These are phyloP conservation scores for Cydia amplana DNA, from an alignment of 1,140 invertebrate species.

Conservation along the genomic window DNA sequence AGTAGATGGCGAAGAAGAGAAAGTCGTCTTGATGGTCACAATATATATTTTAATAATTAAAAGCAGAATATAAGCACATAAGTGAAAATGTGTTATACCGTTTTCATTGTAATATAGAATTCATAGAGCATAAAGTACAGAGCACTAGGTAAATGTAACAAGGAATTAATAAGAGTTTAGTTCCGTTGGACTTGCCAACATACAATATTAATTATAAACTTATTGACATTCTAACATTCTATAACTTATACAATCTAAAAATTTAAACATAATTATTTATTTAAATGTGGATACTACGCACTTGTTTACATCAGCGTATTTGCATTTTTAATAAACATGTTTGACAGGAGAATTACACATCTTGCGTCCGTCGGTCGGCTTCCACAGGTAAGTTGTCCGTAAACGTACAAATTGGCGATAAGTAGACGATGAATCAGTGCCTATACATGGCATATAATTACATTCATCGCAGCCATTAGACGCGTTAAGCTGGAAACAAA, in stretches of 20 bases:
- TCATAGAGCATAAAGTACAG: too few relatives aligned
- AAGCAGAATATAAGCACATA: too few relatives aligned
- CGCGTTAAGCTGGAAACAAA: too few relatives aligned
- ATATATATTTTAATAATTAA: too few relatives aligned
- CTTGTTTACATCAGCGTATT: background rate
- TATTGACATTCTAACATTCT: background rate
- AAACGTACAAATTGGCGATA: slow-evolving; percentile 19
- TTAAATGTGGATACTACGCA: background rate
- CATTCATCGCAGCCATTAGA: background rate
- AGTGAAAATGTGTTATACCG: too few relatives aligned
- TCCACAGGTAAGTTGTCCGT: background rate
- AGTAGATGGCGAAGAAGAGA: too few relatives aligned
- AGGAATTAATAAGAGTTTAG: too few relatives aligned
- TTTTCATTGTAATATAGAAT: too few relatives aligned
- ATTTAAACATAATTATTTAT: background rate
- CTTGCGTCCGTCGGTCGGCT: background rate
- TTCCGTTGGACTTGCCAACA: too few relatives aligned
- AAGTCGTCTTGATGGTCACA: too few relatives aligned
- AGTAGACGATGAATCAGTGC: background rate
- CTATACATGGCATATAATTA: background rate
- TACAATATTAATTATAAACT: too few relatives aligned
- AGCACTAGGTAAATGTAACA: too few relatives aligned
- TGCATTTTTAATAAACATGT: slow-evolving; percentile 2
- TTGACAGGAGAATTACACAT: slow-evolving; percentile 6
- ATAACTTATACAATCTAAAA: background rate